Percentiles rank a stretch among this genome's conserved stretches.
These are phyloP conservation scores for Coryphaenoides rupestris DNA, from an alignment of 2,113 vertebrate species.

Conservation along the genomic window DNA sequence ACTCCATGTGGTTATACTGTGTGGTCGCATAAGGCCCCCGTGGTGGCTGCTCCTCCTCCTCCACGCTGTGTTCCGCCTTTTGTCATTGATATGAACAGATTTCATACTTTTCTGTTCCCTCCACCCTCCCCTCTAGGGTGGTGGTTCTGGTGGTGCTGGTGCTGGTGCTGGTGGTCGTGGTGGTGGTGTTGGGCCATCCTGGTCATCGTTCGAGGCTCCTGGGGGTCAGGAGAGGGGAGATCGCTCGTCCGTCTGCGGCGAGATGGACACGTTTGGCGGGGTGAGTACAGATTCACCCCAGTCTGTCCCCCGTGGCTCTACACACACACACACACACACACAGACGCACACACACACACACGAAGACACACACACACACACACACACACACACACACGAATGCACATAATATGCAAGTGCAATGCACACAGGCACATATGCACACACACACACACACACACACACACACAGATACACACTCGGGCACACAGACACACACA, in stretches of 20 bases:
- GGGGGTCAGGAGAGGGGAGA: conserved; percentile 39
- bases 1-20: conserved; percentile 11
- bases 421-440: conserved; percentile 28
- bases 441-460: conserved; percentile 34
- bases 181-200: conserved; percentile 12
- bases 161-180: too few relatives aligned
- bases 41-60: neutral
- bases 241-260: conserved; percentile 34
- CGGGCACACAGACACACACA: conserved; percentile 41
- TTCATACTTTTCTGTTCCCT: conserved; percentile 17
- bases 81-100: neutral
- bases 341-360: conserved; percentile 47
- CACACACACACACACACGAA: conserved; percentile 32
- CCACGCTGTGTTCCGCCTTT: neutral
- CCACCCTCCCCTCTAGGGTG: neutral
- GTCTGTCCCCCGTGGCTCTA: conserved; percentile 34
- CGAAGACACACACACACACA: conserved; percentile 17
- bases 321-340: conserved; percentile 10
- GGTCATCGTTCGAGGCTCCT: conserved; percentile 24
- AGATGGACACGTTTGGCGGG: conserved; percentile 62
- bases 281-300: conserved; percentile 62
- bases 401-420: too few relatives aligned
- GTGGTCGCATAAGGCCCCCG: conserved; percentile 4
- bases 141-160: too few relatives aligned
- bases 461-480: conserved; percentile 14